phyloP scores from a whole-genome alignment of 2,888 invertebrate genomes.

The Eucera pruinosa region DNA sequence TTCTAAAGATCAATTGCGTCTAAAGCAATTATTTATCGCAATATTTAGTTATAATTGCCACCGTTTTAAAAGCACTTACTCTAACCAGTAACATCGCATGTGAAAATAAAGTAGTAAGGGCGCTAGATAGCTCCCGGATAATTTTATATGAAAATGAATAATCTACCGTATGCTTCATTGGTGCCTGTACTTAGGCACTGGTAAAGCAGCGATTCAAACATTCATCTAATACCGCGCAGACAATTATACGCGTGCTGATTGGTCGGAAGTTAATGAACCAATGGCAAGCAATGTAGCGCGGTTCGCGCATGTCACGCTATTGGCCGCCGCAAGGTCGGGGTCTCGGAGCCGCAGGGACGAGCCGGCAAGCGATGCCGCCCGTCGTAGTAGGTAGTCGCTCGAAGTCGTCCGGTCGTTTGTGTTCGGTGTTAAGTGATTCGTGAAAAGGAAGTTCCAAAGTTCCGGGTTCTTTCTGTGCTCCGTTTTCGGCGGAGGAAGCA shows the following conservation, averaged over 20 bases:
- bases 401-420: constrained; percentile 71
- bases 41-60: too few species aligned
- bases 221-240: constrained; percentile 44
- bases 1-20: too few species aligned
- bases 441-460: constrained; percentile 27
- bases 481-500: constrained; percentile 11
- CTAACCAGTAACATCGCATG: too few species aligned
- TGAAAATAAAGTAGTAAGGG: too few species aligned
- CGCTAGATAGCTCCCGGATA: too few species aligned
- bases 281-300: constrained; percentile 32
- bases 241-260: constrained; percentile 3
- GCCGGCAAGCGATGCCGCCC: constrained; percentile 65
- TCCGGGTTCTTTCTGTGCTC: constrained; percentile 11
- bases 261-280: constrained; percentile 16
- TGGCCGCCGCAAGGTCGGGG: constrained; percentile 64
- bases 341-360: constrained; percentile 63
- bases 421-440: constrained; percentile 53
- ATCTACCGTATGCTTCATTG: too few species aligned
- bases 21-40: too few species aligned
- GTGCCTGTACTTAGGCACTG: too few species aligned
- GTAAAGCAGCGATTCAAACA: constrained; percentile 31
- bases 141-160: too few species aligned
- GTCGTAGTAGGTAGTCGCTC: constrained; percentile 71
- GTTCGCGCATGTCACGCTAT: constrained; percentile 66
- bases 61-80: too few species aligned